Percentiles rank a stretch among this genome's conserved stretches.
Evolutionary conservation across 1,140 invertebrate genomes (phyloP).

Genomic region (Propsilocerus akamusi): DNA sequence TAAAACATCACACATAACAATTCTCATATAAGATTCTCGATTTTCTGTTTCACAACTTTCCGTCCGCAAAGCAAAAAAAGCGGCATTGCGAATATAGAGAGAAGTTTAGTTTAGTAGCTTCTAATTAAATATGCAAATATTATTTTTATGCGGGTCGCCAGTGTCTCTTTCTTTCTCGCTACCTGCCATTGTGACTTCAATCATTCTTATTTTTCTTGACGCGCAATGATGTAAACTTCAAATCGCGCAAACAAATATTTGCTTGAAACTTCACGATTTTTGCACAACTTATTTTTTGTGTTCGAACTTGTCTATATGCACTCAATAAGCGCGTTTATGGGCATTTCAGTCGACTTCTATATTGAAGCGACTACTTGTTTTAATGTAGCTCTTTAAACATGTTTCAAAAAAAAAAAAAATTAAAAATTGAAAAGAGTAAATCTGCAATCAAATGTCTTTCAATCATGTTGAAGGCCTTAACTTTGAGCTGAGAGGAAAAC

Average conservation of each 20-base stretch:
- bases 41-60: too few relatives aligned
- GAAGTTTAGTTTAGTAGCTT: too few relatives aligned
- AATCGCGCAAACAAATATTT: neutral
- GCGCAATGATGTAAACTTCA: neutral
- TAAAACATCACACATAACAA: too few relatives aligned
- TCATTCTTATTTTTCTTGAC: neutral
- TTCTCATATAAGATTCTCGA: too few relatives aligned
- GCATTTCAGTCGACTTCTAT: too few relatives aligned
- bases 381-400: neutral
- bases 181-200: conserved; percentile 1
- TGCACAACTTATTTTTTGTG: neutral
- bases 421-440: too few relatives aligned
- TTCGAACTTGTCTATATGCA: neutral
- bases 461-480: conserved; percentile 2
- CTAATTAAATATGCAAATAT: conserved; percentile 4
- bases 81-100: too few relatives aligned
- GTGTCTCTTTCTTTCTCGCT: neutral
- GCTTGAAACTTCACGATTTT: neutral
- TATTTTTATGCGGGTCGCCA: neutral
- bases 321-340: too few relatives aligned
- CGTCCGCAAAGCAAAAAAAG: too few relatives aligned
- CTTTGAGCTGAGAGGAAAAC: too few relatives aligned
- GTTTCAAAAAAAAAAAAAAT: too few relatives aligned
- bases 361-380: conserved; percentile 3
- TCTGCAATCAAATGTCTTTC: conserved; percentile 2